Conservation (phyloP, 2,888 invertebrate genomes). For the Seladonia tumulorum region DNA sequence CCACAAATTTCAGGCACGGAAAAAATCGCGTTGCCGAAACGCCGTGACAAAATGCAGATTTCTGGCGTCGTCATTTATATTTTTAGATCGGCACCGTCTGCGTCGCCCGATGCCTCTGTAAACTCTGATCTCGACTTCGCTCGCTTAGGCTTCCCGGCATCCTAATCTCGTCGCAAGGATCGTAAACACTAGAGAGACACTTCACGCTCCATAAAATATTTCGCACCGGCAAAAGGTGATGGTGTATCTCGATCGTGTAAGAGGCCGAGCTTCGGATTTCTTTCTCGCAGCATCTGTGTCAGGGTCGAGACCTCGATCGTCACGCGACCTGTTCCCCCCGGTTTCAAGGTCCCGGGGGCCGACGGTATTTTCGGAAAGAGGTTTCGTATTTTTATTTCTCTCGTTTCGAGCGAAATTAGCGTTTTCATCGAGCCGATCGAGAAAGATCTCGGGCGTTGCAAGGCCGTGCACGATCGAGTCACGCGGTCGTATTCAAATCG, state of each 20-base stretch:
- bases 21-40: too few species aligned
- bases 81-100: neutral
- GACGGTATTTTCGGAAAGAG: constrained; percentile 32
- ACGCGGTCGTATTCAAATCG: constrained; percentile 67
- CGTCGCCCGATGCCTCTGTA: neutral
- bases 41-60: neutral
- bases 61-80: neutral
- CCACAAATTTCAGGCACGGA: too few species aligned
- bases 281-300: constrained; percentile 51
- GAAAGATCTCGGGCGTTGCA: constrained; percentile 51
- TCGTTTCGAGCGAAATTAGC: neutral
- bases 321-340: neutral
- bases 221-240: neutral
- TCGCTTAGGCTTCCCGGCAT: neutral
- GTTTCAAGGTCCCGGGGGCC: neutral
- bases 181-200: neutral
- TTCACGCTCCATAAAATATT: neutral
- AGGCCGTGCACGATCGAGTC: constrained; percentile 57
- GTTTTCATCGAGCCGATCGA: neutral
- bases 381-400: neutral
- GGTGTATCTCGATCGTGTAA: constrained; percentile 11
- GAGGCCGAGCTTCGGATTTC: neutral
- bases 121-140: neutral
- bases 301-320: constrained; percentile 59
- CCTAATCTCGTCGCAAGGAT: neutral